These are phyloP conservation scores for Lepisosteus osseus DNA, from an alignment of 2,113 vertebrate species.

Conservation along the genomic window DNA sequence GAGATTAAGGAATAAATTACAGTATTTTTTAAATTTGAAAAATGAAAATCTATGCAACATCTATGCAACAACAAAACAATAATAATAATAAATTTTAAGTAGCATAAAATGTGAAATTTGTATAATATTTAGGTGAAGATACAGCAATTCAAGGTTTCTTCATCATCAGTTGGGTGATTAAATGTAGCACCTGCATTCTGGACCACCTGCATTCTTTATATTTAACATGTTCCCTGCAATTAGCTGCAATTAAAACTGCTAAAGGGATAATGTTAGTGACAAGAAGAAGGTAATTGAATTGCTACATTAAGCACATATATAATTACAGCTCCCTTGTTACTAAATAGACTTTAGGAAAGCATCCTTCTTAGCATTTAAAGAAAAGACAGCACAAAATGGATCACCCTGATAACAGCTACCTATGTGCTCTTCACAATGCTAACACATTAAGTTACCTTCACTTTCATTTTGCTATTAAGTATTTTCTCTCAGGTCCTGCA, in stretches of 20 bases:
- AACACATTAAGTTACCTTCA: conserved; percentile 7
- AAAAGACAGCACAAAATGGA: neutral
- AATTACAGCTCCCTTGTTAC: conserved; percentile 5
- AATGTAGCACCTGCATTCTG: conserved; percentile 12
- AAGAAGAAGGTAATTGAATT: conserved; percentile 13
- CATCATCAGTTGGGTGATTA: conserved; percentile 6
- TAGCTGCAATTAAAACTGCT: conserved; percentile 6
- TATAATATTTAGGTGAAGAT: neutral
- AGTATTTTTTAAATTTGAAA: too few relatives aligned
- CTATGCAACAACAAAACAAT: too few relatives aligned
- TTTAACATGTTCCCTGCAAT: neutral
- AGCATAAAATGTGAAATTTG: neutral
- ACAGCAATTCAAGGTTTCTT: neutral
- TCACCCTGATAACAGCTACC: too few relatives aligned
- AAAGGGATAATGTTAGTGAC: conserved; percentile 5
- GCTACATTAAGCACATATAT: conserved; percentile 8
- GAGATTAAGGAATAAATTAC: too few relatives aligned
- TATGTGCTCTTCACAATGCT: conserved; percentile 26
- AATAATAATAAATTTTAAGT: neutral
- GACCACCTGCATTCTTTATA: conserved; percentile 3
- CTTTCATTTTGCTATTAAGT: too few relatives aligned
- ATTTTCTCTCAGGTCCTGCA: too few relatives aligned
- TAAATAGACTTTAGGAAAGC: neutral
- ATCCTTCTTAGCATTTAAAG: neutral
- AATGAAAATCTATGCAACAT: too few relatives aligned